phyloP scores from a whole-genome alignment of 2,888 invertebrate species.

The Philaethria dido region DNA sequence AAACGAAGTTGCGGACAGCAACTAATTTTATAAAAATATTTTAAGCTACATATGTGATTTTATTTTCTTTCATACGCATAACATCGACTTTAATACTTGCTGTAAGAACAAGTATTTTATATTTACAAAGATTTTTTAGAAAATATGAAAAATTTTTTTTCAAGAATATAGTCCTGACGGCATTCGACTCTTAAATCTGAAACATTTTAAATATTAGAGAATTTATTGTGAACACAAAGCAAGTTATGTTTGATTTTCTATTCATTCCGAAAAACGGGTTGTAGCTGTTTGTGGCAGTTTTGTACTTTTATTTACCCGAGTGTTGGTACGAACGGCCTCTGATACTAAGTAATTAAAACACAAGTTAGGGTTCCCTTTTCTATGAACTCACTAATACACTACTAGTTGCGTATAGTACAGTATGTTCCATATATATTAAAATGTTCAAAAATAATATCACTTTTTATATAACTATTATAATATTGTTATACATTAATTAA shows the following conservation, averaged over 20 bases:
- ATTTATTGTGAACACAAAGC: conserved; percentile 12
- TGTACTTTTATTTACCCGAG: conserved; percentile 48
- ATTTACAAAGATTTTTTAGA: neutral
- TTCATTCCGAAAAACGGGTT: conserved; percentile 46
- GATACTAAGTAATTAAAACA: conserved; percentile 54
- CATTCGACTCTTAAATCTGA: neutral
- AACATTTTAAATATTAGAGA: conserved; percentile 12
- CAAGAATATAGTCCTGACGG: neutral
- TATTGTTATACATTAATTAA: no score
- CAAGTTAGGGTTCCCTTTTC: conserved; percentile 44
- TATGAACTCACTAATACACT: neutral
- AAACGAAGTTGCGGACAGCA: no score
- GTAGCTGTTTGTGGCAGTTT: conserved; percentile 44
- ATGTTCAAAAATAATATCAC: neutral
- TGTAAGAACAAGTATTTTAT: no score
- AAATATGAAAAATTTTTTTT: neutral
- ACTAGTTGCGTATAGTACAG: neutral
- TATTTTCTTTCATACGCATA: no score
- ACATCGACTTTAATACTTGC: no score
- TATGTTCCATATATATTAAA: neutral
- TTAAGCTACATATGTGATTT: no score
- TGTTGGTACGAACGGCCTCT: conserved; percentile 43
- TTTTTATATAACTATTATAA: no score
- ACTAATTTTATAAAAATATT: no score
- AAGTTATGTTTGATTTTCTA: conserved; percentile 30